Conservation (phyloP, 2,797 vertebrate genomes). For the Sandelia bainsii region DNA sequence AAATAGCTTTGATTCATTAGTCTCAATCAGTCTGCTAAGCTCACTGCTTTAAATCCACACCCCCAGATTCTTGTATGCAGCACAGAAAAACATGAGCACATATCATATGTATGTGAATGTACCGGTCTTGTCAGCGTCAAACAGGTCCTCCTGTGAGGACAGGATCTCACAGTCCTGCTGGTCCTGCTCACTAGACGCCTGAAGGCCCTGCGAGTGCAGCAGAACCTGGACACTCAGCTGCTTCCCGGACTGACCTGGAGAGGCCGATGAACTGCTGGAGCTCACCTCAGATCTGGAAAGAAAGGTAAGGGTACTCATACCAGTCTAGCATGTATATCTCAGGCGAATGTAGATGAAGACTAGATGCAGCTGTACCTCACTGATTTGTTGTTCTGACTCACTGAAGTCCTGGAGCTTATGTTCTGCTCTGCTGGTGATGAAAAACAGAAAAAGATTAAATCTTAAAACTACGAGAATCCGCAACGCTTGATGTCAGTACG, state of each 20-base stretch:
- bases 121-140: constrained; percentile 85
- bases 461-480: neutral
- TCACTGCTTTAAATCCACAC: neutral
- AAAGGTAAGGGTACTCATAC: neutral
- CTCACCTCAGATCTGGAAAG: constrained; percentile 77
- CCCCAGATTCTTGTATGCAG: too few species aligned
- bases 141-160: constrained; percentile 93
- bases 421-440: constrained; percentile 61
- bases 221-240: constrained; percentile 73
- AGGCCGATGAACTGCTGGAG: constrained; percentile 80
- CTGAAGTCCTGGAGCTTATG: constrained; percentile 45
- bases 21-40: neutral
- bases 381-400: constrained; percentile 59
- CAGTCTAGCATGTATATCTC: fast-evolving
- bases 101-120: neutral
- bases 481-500: neutral
- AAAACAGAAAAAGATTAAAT: constrained; percentile 11
- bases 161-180: constrained; percentile 79
- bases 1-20: neutral
- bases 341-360: neutral
- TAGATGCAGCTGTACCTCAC: constrained; percentile 62
- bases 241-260: constrained; percentile 60
- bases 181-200: constrained; percentile 65
- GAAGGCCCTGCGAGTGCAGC: constrained; percentile 76
- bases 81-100: neutral